Conservation (phyloP, 2,113 vertebrate species). For the Thamnophis sirtalis region DNA sequence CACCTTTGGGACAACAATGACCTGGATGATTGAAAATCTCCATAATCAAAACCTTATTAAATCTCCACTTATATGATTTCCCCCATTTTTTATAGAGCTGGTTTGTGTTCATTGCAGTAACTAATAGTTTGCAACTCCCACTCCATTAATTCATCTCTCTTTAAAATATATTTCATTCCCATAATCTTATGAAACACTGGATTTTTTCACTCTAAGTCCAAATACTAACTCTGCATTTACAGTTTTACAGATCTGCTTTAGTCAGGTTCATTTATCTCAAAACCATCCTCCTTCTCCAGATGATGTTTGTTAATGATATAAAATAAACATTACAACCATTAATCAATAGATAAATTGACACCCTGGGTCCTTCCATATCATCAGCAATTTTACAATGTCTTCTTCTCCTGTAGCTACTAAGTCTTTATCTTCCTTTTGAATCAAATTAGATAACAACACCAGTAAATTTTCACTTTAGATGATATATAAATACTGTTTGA, state of each 20-base stretch:
- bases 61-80: not conserved
- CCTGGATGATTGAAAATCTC: not conserved
- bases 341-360: not conserved
- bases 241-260: not conserved
- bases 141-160: not conserved
- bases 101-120: not conserved
- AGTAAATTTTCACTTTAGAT: not conserved
- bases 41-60: not conserved
- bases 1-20: not conserved
- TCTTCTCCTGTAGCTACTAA: not conserved
- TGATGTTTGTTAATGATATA: not conserved
- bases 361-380: not conserved
- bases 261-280: not conserved
- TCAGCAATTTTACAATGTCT: not conserved
- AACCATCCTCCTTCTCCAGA: not conserved
- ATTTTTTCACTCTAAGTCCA: not conserved
- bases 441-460: not conserved
- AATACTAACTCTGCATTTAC: not conserved
- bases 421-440: not conserved
- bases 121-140: not conserved
- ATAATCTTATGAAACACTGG: not conserved
- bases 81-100: not conserved
- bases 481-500: not conserved
- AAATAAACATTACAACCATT: not conserved
- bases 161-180: not conserved